Evolutionary conservation across 2,113 vertebrate genomes (phyloP).

Genomic region (Hiodon alosoides): DNA sequence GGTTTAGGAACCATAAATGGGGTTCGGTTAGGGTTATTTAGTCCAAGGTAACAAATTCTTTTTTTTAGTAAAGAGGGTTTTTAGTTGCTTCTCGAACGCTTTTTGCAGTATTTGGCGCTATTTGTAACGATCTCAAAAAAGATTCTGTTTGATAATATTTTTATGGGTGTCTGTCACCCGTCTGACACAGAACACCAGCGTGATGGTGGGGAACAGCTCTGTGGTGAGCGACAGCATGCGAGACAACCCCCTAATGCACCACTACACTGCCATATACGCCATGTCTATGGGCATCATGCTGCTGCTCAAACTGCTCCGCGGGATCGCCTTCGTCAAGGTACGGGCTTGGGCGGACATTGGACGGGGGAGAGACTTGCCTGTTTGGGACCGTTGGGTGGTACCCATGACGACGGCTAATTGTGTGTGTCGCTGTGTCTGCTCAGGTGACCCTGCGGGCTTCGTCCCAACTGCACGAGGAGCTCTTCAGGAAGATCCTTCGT

Average conservation of each 20-base stretch:
- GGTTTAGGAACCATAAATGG: too few relatives aligned
- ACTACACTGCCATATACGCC: conserved; percentile 78
- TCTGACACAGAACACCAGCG: conserved; percentile 67
- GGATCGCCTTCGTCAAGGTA: conserved; percentile 87
- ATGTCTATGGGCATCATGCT: conserved; percentile 89
- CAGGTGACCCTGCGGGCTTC: conserved; percentile 83
- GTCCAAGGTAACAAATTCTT: too few relatives aligned
- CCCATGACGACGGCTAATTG: not conserved
- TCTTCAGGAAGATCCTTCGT: conserved; percentile 80
- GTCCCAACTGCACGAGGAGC: conserved; percentile 79
- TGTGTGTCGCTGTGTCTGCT: conserved; percentile 5
- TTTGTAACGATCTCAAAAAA: not conserved
- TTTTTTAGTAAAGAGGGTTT: too few relatives aligned
- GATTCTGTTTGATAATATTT: not conserved
- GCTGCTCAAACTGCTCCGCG: conserved; percentile 78
- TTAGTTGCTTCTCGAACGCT: too few relatives aligned
- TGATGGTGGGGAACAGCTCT: conserved; percentile 68
- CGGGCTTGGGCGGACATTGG: not conserved
- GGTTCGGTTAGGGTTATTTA: too few relatives aligned
- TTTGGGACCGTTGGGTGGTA: not conserved
- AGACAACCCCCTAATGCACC: conserved; percentile 81
- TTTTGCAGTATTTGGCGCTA: not conserved
- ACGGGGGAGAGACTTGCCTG: conserved; percentile 1
- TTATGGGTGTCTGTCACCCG: not conserved
- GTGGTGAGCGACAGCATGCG: conserved; percentile 76